phyloP scores from a whole-genome alignment of 2,797 vertebrate genomes.

The Gymnoscopelus microlampas region DNA sequence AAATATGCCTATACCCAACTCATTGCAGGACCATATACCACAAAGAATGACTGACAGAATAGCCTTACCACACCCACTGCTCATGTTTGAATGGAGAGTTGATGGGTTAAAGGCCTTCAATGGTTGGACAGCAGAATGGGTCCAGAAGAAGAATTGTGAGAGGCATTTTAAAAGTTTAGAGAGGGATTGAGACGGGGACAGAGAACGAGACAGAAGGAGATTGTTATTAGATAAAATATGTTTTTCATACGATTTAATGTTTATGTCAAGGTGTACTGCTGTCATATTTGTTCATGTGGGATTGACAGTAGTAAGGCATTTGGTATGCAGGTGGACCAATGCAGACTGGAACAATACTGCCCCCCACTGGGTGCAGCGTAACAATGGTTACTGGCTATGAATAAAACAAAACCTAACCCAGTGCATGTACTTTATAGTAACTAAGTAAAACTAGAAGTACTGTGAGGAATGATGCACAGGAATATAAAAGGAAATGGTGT shows the following conservation, averaged over 20 bases:
- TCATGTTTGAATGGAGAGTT: background rate
- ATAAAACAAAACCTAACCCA: too few relatives aligned
- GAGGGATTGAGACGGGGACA: background rate
- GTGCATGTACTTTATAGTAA: too few relatives aligned
- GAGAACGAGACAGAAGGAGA: background rate
- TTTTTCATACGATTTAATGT: too few relatives aligned
- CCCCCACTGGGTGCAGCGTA: conserved; percentile 32
- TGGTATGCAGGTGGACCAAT: background rate
- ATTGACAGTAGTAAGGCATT: background rate
- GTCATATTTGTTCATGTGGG: background rate
- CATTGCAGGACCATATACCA: too few relatives aligned
- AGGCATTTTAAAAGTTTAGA: background rate
- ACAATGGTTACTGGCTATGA: background rate
- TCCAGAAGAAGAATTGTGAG: background rate
- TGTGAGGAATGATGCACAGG: too few relatives aligned
- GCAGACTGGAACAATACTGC: conserved; percentile 28
- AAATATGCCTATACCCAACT: too few relatives aligned
- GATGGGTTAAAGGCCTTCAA: background rate
- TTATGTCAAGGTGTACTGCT: background rate
- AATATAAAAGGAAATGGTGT: too few relatives aligned
- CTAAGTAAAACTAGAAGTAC: too few relatives aligned
- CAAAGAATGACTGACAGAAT: too few relatives aligned
- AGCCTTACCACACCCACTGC: background rate
- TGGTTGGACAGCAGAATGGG: background rate
- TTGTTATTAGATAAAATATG: too few relatives aligned